A percentile compares a stretch with the other conserved stretches of the same genome.
These are phyloP conservation scores for Nipponia nippon DNA, from an alignment of 2,113 vertebrate species.

Conservation along the genomic window DNA sequence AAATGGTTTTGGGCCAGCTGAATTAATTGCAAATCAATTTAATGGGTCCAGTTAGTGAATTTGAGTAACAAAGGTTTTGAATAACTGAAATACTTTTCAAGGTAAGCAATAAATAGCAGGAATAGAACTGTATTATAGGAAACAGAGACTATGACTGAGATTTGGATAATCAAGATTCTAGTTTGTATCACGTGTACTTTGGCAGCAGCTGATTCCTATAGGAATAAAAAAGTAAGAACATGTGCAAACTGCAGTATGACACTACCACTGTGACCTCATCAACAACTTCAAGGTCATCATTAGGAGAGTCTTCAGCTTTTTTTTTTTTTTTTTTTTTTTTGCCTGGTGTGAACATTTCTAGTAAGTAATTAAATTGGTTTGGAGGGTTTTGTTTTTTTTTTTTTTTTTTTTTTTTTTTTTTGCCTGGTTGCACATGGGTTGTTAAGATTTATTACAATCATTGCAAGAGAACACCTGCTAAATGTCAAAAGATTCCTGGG, in stretches of 20 bases:
- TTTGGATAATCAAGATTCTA: conserved; percentile 48
- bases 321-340: neutral
- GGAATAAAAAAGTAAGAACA: conserved; percentile 32
- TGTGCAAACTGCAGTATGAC: conserved; percentile 26
- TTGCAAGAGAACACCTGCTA: conserved; percentile 3
- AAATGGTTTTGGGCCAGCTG: neutral
- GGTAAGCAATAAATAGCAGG: conserved; percentile 48
- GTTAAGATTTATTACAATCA: conserved; percentile 41
- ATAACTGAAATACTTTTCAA: conserved; percentile 49
- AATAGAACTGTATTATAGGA: conserved; percentile 42
- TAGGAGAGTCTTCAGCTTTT: neutral
- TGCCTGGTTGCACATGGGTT: neutral
- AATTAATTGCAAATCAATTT: conserved; percentile 23
- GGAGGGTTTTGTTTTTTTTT: too few species aligned
- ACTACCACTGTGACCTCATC: conserved; percentile 1
- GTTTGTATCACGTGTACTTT: conserved; percentile 50
- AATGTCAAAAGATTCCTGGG: conserved; percentile 15
- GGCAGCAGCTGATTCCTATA: conserved; percentile 51
- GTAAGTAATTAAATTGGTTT: too few species aligned
- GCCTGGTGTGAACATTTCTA: too few species aligned
- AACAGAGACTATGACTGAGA: conserved; percentile 25
- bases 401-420: neutral
- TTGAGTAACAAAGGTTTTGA: conserved; percentile 2
- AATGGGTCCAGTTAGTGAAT: neutral
- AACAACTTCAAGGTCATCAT: conserved; percentile 32